Base-by-base conservation (phyloP, 1,140 invertebrate species). In the Camponotus vicinus region DNA sequence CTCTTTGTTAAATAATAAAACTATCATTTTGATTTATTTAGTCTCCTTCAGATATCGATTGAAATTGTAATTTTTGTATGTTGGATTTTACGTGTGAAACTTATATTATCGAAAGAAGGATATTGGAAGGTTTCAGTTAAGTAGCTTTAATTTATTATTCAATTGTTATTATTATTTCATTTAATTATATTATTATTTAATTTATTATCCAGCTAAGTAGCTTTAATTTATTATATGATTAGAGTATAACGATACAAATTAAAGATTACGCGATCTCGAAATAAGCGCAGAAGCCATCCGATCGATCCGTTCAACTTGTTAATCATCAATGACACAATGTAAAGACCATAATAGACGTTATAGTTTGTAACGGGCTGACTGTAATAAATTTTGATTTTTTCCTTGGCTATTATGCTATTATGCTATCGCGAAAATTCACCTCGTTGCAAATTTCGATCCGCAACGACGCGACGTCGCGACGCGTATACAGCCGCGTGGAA, bases 401-500 rank as follows among this genome's bases (percentile, higher is more conserved):
- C 55, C 3, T 52, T 52, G 4, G 4, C 49, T 52, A 5, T 52
- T 18, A n/a, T 70, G 4, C 49, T 52, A 5, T 52, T 18, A n/a
- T 70, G 11, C 8, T 59, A 40, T 42, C 52, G 27, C 66, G 27
- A 77, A 67, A 57, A 4, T 57, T 42, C 15, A 71, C 18, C 21
- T 32, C 37, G 6, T 13, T 11, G 8, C 55, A 37, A 37, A 52
- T 21, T 40, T 59, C 7, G 27, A 11, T 11, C 27, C 49, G 11
- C 13, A 7, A 4, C 49, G 15, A 27, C 27, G 27, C 27, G 27
- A 49, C 34, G 49, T 70, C 67, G 45, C 86, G 55, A 77, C 75
- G 73, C 57, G 27, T 34, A 67, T 15, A 57, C 37, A 34, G 37
- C 78, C 57, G 70, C 55, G 78, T 86, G 52, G 70, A 86, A 91